Evolutionary conservation across 2,888 invertebrate genomes (phyloP), one percentile per base, ranked within the genome.

Genomic region (Ligdia adustata): DNA sequence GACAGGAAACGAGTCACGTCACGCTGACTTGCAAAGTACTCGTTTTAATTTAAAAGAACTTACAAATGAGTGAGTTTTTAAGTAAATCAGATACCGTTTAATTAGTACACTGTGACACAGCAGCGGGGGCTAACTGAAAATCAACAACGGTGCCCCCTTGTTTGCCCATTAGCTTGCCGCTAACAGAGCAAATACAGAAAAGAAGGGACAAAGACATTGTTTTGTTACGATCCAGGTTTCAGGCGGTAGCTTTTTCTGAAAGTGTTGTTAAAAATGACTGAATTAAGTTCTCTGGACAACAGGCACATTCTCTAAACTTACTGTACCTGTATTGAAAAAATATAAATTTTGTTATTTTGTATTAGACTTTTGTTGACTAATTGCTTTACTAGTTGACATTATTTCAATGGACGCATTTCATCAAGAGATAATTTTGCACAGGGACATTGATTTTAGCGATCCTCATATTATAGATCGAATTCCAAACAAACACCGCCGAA

Each of bases 101-200:
- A 38, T 42, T 41, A 47, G 13, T 31, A 9, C 34, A 47, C 47
- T 48, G 47, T 48, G 47, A 18, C 41, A 38, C 16, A 11, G 9
- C 5, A 20, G 7, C 1, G 24, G 5, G 70, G 74, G 75, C 80
- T 84, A 84, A 86, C 86, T 84, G 74, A 85, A 86, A 85, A 86
- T 81, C 87, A 86, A 86, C 86, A 86, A 68, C 71, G 24, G 65
- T 72, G 49, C 79, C 83, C n/a, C 86, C 79, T 79, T 89, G 87
- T 88, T 88, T 88, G 88, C 84, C 88, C 88, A 88, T 88, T 89
- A 89, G 86, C 79, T 77, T 74, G 71, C 82, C 77, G 73, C 80
- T 75, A 76, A 79, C 82, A 75, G 74, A 67, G 71, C 81, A 87
- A 87, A 88, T 81, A 76, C 65, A 72, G 68, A 62, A 72, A 72